Evolutionary conservation across 2,113 vertebrate species (phyloP), one percentile per base, ranked within the genome.

Genomic region (Spea bombifrons): DNA sequence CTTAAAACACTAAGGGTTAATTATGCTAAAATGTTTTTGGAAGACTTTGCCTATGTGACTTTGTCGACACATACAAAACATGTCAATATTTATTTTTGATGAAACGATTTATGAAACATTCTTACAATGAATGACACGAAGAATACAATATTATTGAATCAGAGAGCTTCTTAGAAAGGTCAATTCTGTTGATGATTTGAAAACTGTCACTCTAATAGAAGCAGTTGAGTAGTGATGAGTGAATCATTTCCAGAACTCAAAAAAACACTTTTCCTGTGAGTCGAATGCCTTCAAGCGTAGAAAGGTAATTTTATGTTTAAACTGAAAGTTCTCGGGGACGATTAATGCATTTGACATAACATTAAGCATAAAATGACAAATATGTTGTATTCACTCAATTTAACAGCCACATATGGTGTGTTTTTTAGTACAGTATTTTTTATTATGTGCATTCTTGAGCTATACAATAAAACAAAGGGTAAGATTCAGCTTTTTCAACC

Each of bases 81-180:
- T 30, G 30, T 30, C 30, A 30, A 30, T 30, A 30, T 30, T 30
- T 30, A 30, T 30, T 30, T 30, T 30, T 30, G 30, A 30, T 59
- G 15, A 59, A 59, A 59, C 7, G 4, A 59, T 12, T 9, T 59
- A 59, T 59, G 55, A 59, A 59, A 13, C 55, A 59, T 59, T 59
- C 55, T 59, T 59, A 12, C 55, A 59, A 59, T 13, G 15, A 12
- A 59, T 59, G 55, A 59, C 55, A 59, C 5, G 55, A 13, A 59
- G 55, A 59, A 59, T 59, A 59, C 55, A 59, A 59, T 59, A 59
- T 59, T 59, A 59, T 59, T 59, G 55, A 59, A 59, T 59, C 55
- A 59, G 10, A 59, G 8, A 12, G 55, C 12, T 59, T 59, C 55
- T 59, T 59, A 59, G 15, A 59, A 59, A 59, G 55, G 55, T 59